A percentile compares a stretch with the other conserved stretches of the same genome.
Conservation (phyloP, 2,888 invertebrate species). For the Barypeithes pellucidus region DNA sequence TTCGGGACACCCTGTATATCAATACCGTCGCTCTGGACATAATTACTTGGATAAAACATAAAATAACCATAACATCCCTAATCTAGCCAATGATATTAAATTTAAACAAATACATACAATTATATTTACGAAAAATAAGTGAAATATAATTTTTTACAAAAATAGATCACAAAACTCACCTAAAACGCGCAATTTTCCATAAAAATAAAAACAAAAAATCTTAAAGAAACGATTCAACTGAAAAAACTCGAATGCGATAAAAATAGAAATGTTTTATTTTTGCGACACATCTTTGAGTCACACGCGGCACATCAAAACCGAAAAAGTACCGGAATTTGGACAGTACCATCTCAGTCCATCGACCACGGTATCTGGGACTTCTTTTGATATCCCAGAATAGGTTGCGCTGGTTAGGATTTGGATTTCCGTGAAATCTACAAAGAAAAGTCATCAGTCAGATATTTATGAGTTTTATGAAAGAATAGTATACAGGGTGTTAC, state of each 20-base stretch:
- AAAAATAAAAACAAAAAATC: conserved; percentile 18
- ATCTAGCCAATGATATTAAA: conserved; percentile 10
- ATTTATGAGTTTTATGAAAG: not conserved
- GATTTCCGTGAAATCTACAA: conserved; percentile 42
- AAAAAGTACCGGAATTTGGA: conserved; percentile 17
- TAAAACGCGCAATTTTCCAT: conserved; percentile 31
- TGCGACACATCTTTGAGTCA: conserved; percentile 34
- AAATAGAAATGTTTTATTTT: conserved; percentile 38
- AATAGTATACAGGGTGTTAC: too few species aligned
- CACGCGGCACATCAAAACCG: conserved; percentile 39
- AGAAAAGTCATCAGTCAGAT: not conserved
- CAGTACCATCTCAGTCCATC: conserved; percentile 27
- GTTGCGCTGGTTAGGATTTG: conserved; percentile 32
- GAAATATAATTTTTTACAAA: conserved; percentile 5
- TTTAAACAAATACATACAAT: not conserved
- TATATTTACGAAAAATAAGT: not conserved
- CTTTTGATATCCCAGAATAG: conserved; percentile 21
- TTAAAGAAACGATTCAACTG: conserved; percentile 31
- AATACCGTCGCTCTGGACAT: too few species aligned
- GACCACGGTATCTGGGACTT: conserved; percentile 28
- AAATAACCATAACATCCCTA: not conserved
- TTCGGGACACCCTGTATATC: too few species aligned
- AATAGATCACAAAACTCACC: not conserved
- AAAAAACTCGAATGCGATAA: conserved; percentile 36
- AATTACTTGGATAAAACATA: too few species aligned